Evolutionary conservation across 2,113 vertebrate species (phyloP), one percentile per base, ranked within the genome.

Genomic region (Silurus asotus): DNA sequence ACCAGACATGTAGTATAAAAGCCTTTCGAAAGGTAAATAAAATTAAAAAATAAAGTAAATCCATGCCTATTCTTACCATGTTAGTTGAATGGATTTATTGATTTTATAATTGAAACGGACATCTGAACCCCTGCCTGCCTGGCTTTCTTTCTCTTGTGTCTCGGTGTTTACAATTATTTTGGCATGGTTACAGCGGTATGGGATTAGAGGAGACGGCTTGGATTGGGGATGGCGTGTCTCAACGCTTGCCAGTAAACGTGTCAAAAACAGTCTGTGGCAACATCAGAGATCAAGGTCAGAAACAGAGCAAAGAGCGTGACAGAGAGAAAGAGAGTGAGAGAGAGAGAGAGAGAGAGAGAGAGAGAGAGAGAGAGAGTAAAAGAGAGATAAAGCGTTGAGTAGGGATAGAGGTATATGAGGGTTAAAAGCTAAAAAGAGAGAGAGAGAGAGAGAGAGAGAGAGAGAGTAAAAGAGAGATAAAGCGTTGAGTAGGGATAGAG

Each of bases 281-380:
- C 88, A 84, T 83, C 88, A 64, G 88, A 93, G 90, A 91, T 92
- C 90, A 93, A 93, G 92, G 92, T 95, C 89, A 48, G 48, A 45
- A 58, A 81, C 25, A 53, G 53, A 56, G 65, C 4, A 48, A 45
- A 19, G 81, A 37, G 37, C 37, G 2, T 37, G 37, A 37, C 37
- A 72, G 5, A n/a, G 28, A 23, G 8, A 64, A 15, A 20, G 62
- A 53, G 79, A 53, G 48, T 11, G 69, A 74, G 19, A 89, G 90
- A 84, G 56, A 55, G 48, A 45, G n/a, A n/a, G n/a, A n/a, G n/a
- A n/a, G n/a, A n/a, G n/a, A n/a, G n/a, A n/a, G n/a, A 51, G 11
- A 64, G 9, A n/a, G 82, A 4, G 89, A 88, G 70, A 88, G 62
- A 65, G 62, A 65, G 62, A 51, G 48, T 69, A n/a, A 69, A 48